Base-by-base conservation (phyloP, 2,113 vertebrate genomes). In the Pithys albifrons region DNA sequence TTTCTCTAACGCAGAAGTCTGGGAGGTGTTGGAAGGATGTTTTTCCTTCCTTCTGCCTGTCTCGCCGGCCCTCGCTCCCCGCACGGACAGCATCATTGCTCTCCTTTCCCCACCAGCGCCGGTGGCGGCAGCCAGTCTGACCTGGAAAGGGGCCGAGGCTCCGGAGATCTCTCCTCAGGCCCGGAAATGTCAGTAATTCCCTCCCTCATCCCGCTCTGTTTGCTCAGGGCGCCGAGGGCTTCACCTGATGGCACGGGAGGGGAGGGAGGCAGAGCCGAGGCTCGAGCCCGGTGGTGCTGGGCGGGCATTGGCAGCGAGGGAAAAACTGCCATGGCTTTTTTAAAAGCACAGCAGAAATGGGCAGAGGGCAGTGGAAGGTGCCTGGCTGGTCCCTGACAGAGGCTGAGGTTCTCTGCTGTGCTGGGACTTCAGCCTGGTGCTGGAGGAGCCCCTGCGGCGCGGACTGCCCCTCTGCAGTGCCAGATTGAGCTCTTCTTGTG, bases 41-140 rank as follows among this genome's bases (percentile, higher is more conserved):
- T 93, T 97, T 97, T 62, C 69, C 67, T 89, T 84, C 51, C 19
- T 46, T 85, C 72, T 73, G 91, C 78, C 80, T 61, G 92, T 92
- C 80, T 91, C 59, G 27, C 3, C 72, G 45, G 78, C 93, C 85
- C 90, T 96, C 61, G 5, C 65, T 96, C 86, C 65, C 97, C 57
- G 18, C 74, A 54, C 86, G 82, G 69, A 87, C 76, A 66, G 59
- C 91, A 91, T 93, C 93, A 18, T 54, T 57, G 76, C 97, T 81
- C 73, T 89, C 77, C 75, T 59, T 78, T 93, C 29, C 24, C 86
- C 86, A 89, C 94, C 94, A 94, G 89, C 45, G 2, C 20, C 59
- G 76, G 79, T 98, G 98, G 98, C 98, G 94, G 98, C 98, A 98
- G 98, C 94, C 98, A 98, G 98, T 98, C 98, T 99, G 98, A 98